Conservation (phyloP, 2,797 vertebrate genomes). For the Dermochelys coriacea region DNA sequence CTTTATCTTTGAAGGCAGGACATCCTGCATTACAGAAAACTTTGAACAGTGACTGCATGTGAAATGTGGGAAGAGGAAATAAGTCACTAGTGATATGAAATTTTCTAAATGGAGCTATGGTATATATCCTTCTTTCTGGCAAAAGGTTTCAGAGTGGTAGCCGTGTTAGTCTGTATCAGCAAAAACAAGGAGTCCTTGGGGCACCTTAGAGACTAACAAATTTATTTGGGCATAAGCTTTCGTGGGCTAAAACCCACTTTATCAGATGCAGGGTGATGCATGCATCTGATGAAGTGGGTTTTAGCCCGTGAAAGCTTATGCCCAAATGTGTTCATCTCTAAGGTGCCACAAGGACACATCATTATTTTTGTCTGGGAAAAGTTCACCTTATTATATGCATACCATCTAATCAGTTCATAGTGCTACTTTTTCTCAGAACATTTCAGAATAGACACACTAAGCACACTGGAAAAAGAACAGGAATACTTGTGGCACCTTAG, state of each 20-base stretch:
- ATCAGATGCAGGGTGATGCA: too few relatives aligned
- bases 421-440: neutral
- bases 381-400: constrained; percentile 6
- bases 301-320: too few relatives aligned
- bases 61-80: constrained; percentile 23
- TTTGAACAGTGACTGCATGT: constrained; percentile 9
- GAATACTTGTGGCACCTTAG: too few relatives aligned
- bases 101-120: neutral
- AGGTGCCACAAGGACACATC: too few relatives aligned
- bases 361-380: neutral
- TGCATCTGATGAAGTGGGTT: too few relatives aligned
- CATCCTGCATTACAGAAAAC: neutral
- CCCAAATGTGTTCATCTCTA: too few relatives aligned
- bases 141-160: neutral
- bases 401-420: neutral
- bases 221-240: too few relatives aligned
- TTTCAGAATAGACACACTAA: neutral
- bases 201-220: too few relatives aligned
- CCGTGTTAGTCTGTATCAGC: too few relatives aligned
- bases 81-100: constrained; percentile 39
- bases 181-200: too few relatives aligned
- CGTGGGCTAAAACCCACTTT: too few relatives aligned
- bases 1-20: constrained; percentile 37
- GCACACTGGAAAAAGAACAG: too few relatives aligned
- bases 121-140: neutral